Percentiles rank a stretch among this genome's conserved stretches.
phyloP scores from a whole-genome alignment of 2,797 vertebrate species.

The Champsocephalus gunnari region DNA sequence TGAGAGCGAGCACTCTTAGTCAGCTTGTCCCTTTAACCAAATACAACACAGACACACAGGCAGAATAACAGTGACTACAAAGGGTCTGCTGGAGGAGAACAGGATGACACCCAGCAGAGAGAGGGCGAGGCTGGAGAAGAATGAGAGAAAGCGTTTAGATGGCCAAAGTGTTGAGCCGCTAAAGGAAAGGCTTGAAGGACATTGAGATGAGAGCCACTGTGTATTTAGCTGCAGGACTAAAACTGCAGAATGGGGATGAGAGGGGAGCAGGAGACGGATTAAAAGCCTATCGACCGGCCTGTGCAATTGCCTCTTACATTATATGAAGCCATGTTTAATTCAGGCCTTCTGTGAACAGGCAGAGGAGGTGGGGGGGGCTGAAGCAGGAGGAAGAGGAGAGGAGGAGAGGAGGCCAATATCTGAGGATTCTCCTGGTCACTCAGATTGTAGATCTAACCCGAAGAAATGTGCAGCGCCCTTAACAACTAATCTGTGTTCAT shows the following conservation, averaged over 20 bases:
- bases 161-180: constrained; percentile 29
- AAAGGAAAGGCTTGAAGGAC: constrained; percentile 60
- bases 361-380: constrained; percentile 51
- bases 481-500: neutral
- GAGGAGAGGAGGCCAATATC: neutral
- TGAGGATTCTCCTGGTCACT: neutral
- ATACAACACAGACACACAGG: constrained; percentile 18
- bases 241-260: constrained; percentile 66
- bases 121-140: constrained; percentile 28
- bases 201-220: constrained; percentile 62
- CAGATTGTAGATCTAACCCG: neutral
- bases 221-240: constrained; percentile 67
- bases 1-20: constrained; percentile 2
- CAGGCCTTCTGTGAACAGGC: constrained; percentile 56
- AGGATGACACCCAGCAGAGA: constrained; percentile 32
- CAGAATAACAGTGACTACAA: constrained; percentile 10
- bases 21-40: constrained; percentile 19
- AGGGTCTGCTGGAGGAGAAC: constrained; percentile 38
- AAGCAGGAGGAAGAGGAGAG: neutral
- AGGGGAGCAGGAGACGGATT: constrained; percentile 71
- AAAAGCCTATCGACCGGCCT: constrained; percentile 79
- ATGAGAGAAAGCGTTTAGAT: constrained; percentile 43
- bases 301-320: constrained; percentile 72
- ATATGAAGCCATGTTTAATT: constrained; percentile 83
- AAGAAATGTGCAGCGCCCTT: neutral